phyloP scores from a whole-genome alignment of 2,888 invertebrate species.

The Eustalomyia histrio region DNA sequence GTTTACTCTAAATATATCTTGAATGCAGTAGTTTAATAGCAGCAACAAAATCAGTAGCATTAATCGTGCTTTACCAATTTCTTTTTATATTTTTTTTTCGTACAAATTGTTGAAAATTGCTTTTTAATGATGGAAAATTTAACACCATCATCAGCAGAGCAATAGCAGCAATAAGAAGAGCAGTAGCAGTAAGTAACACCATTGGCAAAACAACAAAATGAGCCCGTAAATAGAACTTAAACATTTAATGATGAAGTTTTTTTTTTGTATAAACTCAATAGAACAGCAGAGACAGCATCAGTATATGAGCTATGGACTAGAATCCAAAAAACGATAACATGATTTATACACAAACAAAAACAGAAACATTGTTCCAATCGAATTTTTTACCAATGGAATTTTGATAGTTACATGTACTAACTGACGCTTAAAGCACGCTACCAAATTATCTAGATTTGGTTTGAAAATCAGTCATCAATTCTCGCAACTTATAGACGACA shows the following conservation, averaged over 20 bases:
- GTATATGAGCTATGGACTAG: too few species aligned
- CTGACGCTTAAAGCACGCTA: too few species aligned
- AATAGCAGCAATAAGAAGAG: neutral
- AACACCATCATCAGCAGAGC: slow-evolving; percentile 55
- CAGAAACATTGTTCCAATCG: too few species aligned
- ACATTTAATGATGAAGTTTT: slow-evolving; percentile 36
- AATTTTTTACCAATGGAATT: too few species aligned
- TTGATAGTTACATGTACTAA: too few species aligned
- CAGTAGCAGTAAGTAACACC: neutral
- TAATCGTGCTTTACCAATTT: slow-evolving; percentile 47
- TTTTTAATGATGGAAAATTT: slow-evolving; percentile 67
- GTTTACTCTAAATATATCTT: slow-evolving; percentile 40
- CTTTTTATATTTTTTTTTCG: slow-evolving; percentile 21
- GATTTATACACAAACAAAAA: too few species aligned
- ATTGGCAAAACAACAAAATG: slow-evolving; percentile 12
- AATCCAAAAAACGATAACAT: too few species aligned
- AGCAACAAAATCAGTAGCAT: slow-evolving; percentile 24
- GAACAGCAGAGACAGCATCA: neutral
- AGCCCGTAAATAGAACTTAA: slow-evolving; percentile 5
- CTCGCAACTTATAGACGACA: too few species aligned
- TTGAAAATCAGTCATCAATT: too few species aligned
- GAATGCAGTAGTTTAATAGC: slow-evolving; percentile 4
- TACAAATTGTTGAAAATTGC: slow-evolving; percentile 67
- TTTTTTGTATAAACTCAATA: slow-evolving; percentile 15
- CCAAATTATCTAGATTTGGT: too few species aligned